Evolutionary conservation across 2,888 invertebrate species (phyloP), one percentile per base, ranked within the genome.

Genomic region (Odontocolon sp.): DNA sequence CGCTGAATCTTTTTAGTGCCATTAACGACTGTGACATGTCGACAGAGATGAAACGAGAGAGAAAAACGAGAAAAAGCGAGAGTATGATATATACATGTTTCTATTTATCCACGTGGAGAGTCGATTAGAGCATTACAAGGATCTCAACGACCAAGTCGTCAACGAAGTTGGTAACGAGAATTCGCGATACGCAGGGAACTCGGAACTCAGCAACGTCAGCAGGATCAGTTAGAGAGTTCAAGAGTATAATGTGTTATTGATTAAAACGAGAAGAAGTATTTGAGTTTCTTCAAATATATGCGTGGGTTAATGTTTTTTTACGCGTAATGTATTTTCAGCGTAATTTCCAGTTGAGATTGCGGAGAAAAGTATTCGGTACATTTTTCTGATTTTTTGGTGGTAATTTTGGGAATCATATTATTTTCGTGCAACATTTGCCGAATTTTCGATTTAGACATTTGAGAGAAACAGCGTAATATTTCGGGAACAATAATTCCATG

Each of bases 241-340:
- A 64, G 69, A 50, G 52, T 31, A 52, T 72, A 72, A 57, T 59
- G 72, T 67, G 50, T 59, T 66, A 42, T 40, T 31, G 28, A 47
- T 50, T 36, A 40, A 26, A 33, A 36, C 9, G 28, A 52, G 3
- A 26, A 54, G 6, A 56, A 63, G 18, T 56, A 38, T 61, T 73
- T 67, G 59, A 52, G 33, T 73, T 59, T 28, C 47, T 18, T 54
- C 56, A 47, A 63, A 33, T 9, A 40, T 63, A n/a, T n/a, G 45
- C 45, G 45, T n/a, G n/a, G n/a, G n/a, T n/a, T n/a, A n/a, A n/a
- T n/a, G n/a, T n/a, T n/a, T n/a, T n/a, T n/a, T n/a, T n/a, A n/a
- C n/a, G n/a, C n/a, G n/a, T n/a, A n/a, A n/a, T n/a, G n/a, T n/a
- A n/a, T n/a, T n/a, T n/a, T n/a, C n/a, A n/a, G n/a, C n/a, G n/a